These are phyloP conservation scores for Amphilophus citrinellus DNA, from an alignment of 2,113 vertebrate species.

Conservation along the genomic window DNA sequence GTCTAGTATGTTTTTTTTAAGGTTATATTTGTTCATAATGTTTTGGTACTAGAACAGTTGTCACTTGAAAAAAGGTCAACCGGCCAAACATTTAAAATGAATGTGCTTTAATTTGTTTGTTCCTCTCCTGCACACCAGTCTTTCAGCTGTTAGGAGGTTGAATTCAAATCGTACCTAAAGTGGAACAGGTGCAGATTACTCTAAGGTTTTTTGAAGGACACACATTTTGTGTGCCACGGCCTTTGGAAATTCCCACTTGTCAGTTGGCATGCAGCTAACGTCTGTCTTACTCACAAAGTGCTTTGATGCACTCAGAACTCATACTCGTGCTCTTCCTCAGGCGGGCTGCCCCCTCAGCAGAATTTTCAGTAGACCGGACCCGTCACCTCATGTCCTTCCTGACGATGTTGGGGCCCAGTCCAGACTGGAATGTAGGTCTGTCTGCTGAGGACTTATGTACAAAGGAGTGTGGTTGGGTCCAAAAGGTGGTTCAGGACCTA, in stretches of 20 bases:
- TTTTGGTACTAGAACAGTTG: neutral
- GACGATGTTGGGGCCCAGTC: slow-evolving; percentile 97
- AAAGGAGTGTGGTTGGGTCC: slow-evolving; percentile 98
- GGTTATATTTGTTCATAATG: neutral
- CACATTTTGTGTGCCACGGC: neutral
- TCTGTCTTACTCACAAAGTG: neutral
- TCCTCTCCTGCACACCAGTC: neutral
- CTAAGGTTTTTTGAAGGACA: neutral
- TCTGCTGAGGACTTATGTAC: slow-evolving; percentile 97
- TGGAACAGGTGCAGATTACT: neutral
- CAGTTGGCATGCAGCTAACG: neutral
- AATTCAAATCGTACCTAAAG: neutral
- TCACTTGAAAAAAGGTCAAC: neutral
- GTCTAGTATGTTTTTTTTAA: fast-evolving
- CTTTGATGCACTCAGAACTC: neutral
- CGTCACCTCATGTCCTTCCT: slow-evolving; percentile 98
- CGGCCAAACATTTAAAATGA: neutral
- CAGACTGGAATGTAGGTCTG: slow-evolving; percentile 97
- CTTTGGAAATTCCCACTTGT: neutral
- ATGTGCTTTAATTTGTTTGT: neutral
- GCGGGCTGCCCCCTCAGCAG: slow-evolving; percentile 95
- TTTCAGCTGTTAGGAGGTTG: neutral
- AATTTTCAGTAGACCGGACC: slow-evolving; percentile 95
- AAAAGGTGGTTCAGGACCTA: slow-evolving; percentile 93
- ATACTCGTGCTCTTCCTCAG: slow-evolving; percentile 74